Conservation (phyloP, 2,113 vertebrate species). For the Sminthopsis crassicaudata region DNA sequence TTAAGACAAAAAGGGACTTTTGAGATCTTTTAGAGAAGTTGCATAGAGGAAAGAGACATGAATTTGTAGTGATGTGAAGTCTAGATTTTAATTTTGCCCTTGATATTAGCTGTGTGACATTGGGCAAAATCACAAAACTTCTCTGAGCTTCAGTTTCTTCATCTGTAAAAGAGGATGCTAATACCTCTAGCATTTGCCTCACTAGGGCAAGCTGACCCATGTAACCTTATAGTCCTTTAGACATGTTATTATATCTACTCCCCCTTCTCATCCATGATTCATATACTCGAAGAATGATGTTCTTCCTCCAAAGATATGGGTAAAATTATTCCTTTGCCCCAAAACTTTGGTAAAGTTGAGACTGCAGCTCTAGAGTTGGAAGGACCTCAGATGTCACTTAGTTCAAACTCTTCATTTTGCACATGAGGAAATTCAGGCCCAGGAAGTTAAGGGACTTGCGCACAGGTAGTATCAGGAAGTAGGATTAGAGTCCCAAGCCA, state of each 20-base stretch:
- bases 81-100: neutral
- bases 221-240: neutral
- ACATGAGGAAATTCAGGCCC: neutral
- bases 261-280: neutral
- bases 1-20: neutral
- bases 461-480: neutral
- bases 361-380: neutral
- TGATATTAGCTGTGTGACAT: neutral
- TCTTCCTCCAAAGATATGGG: neutral
- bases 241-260: neutral
- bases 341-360: neutral
- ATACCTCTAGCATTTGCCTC: neutral
- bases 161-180: neutral
- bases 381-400: neutral
- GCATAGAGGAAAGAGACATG: neutral
- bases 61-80: neutral
- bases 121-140: neutral
- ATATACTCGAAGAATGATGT: neutral
- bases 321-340: neutral
- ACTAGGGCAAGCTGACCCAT: neutral
- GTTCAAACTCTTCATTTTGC: neutral
- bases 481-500: neutral
- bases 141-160: neutral
- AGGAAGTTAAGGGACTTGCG: neutral
- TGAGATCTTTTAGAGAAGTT: neutral